A percentile compares a stretch with the other conserved stretches of the same genome.
phyloP scores from a whole-genome alignment of 2,888 invertebrate species.

The Andrena bucephala region DNA sequence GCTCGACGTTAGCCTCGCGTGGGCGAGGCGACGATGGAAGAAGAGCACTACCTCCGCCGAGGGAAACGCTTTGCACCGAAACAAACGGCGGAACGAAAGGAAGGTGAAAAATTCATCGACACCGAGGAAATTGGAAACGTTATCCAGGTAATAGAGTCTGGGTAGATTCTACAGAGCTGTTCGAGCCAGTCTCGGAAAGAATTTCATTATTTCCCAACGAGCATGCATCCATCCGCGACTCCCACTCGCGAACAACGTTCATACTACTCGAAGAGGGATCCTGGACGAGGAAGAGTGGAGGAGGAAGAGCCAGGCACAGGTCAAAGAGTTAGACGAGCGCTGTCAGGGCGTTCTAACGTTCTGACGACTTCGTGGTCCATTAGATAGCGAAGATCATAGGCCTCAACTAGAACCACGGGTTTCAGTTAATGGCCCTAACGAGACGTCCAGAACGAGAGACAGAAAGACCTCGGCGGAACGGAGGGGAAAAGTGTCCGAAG shows the following conservation, averaged over 20 bases:
- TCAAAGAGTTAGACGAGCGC: constrained; percentile 51
- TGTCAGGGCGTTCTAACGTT: constrained; percentile 69
- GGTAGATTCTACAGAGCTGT: neutral
- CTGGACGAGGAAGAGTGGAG: neutral
- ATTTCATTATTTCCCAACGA: neutral
- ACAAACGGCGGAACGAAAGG: neutral
- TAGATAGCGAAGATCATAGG: constrained; percentile 74
- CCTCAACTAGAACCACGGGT: constrained; percentile 53
- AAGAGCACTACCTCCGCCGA: constrained; percentile 15
- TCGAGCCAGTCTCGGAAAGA: neutral
- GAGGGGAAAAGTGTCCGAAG: constrained; percentile 66
- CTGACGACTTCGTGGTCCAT: constrained; percentile 71
- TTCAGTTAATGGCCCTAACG: constrained; percentile 74
- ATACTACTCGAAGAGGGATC: neutral
- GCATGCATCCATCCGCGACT: neutral
- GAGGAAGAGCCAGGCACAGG: constrained; percentile 23
- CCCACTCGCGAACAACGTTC: neutral
- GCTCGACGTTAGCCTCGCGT: constrained; percentile 55
- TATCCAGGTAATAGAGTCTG: neutral
- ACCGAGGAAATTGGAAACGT: constrained; percentile 1
- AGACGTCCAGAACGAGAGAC: constrained; percentile 56
- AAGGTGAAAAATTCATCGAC: neutral
- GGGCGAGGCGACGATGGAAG: constrained; percentile 52
- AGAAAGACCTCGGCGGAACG: constrained; percentile 35
- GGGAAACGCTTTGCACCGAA: constrained; percentile 1